A percentile compares a stretch with the other conserved stretches of the same genome.
Evolutionary conservation across 2,888 invertebrate genomes (phyloP).

Genomic region (Liposcelis brunnea): DNA sequence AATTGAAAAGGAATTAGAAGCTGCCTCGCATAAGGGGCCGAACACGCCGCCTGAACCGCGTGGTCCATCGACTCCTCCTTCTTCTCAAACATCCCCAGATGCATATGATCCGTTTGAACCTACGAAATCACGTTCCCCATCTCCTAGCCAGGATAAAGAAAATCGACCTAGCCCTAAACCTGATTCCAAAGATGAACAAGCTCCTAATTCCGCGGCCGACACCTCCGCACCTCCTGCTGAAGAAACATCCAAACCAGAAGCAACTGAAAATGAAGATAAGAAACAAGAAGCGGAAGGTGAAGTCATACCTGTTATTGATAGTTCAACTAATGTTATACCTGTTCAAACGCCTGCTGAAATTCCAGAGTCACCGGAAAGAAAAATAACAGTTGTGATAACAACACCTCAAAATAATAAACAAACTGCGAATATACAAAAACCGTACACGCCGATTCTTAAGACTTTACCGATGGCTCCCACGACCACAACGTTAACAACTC

Average conservation of each 20-base stretch:
- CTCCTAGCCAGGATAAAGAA: slow-evolving; percentile 25
- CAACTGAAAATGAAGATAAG: background rate
- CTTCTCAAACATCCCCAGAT: slow-evolving; percentile 56
- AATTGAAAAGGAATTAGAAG: slow-evolving; percentile 18
- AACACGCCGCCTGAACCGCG: slow-evolving; percentile 49
- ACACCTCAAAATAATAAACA: slow-evolving; percentile 9
- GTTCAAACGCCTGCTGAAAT: background rate
- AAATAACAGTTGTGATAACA: slow-evolving; percentile 10
- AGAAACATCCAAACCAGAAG: background rate
- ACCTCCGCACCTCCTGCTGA: slow-evolving; percentile 6
- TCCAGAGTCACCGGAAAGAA: slow-evolving; percentile 10
- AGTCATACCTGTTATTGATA: too few relatives aligned
- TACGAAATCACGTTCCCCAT: slow-evolving; percentile 58
- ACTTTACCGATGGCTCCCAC: background rate
- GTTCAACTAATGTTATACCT: too few relatives aligned
- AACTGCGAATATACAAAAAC: too few relatives aligned
- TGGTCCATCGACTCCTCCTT: slow-evolving; percentile 28
- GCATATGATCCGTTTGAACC: slow-evolving; percentile 86
- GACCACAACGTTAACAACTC: slow-evolving; percentile 10
- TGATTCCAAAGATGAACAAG: slow-evolving; percentile 9
- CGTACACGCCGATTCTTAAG: too few relatives aligned
- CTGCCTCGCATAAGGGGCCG: slow-evolving; percentile 40
- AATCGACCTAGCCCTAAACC: slow-evolving; percentile 6
- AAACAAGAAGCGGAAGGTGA: too few relatives aligned
- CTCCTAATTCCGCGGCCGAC: background rate